These are phyloP conservation scores for Lissonota sp. DNA, from an alignment of 2,888 invertebrate species.

Conservation along the genomic window DNA sequence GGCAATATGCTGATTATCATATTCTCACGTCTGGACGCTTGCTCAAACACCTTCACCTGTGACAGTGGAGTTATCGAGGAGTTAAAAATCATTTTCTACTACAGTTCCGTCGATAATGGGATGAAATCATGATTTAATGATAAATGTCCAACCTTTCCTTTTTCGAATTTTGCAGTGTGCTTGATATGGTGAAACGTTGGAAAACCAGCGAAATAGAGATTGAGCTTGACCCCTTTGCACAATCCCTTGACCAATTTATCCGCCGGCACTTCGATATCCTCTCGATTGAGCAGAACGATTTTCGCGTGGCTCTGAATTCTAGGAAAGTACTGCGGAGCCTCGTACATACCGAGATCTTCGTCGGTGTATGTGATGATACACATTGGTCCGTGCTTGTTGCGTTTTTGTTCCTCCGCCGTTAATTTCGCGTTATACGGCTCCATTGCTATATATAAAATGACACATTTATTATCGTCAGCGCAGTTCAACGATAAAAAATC, in stretches of 20 bases:
- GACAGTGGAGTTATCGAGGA: conserved; percentile 65
- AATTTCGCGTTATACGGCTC: conserved; percentile 87
- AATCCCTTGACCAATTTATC: conserved; percentile 89
- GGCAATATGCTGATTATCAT: conserved; percentile 90
- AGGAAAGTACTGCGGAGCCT: conserved; percentile 88
- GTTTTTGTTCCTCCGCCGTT: conserved; percentile 88
- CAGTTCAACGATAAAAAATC: conserved; percentile 3
- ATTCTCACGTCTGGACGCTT: conserved; percentile 91
- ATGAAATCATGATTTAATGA: conserved; percentile 29
- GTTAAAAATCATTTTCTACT: neutral
- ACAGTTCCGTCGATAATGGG: neutral
- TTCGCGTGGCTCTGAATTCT: conserved; percentile 86
- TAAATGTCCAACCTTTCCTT: conserved; percentile 78
- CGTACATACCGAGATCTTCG: conserved; percentile 86
- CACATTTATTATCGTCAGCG: conserved; percentile 9
- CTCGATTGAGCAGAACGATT: conserved; percentile 84
- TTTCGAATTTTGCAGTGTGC: conserved; percentile 87
- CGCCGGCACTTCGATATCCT: conserved; percentile 86
- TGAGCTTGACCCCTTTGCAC: conserved; percentile 88
- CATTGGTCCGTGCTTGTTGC: conserved; percentile 96
- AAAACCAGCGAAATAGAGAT: conserved; percentile 94
- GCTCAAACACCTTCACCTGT: conserved; percentile 96
- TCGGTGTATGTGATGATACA: conserved; percentile 89
- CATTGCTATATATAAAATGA: conserved; percentile 86
- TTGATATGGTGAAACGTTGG: conserved; percentile 95